Percentiles rank a stretch among this genome's conserved stretches.
phyloP scores from a whole-genome alignment of 2,797 vertebrate species.

The Furcifer pardalis region DNA sequence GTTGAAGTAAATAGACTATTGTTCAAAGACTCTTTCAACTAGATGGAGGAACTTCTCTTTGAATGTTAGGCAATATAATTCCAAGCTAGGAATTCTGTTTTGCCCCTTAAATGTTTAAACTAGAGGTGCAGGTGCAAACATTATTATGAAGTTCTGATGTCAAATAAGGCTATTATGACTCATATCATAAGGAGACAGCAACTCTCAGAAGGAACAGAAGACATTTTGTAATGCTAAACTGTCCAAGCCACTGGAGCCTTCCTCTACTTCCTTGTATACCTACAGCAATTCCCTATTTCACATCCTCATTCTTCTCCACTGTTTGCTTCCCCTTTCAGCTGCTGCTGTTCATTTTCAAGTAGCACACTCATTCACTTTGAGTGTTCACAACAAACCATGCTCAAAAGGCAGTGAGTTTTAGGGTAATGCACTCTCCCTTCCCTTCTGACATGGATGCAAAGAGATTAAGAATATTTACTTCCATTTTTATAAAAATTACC shows the following conservation, averaged over 20 bases:
- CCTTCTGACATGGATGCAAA: not conserved
- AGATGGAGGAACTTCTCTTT: too few relatives aligned
- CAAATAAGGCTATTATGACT: too few relatives aligned
- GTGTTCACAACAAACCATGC: not conserved
- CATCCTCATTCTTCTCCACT: not conserved
- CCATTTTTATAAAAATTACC: not conserved
- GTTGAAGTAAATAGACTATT: not conserved
- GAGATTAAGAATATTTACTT: not conserved
- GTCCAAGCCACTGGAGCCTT: not conserved
- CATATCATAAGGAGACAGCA: too few relatives aligned
- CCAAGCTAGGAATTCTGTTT: too few relatives aligned
- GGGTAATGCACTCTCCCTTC: not conserved
- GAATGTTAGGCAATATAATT: too few relatives aligned
- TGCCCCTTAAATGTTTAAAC: too few relatives aligned
- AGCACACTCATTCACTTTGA: not conserved
- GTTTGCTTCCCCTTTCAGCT: not conserved
- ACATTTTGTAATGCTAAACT: not conserved
- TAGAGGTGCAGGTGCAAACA: too few relatives aligned
- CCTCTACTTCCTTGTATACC: not conserved
- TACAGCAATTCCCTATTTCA: too few relatives aligned
- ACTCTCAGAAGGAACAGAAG: not conserved
- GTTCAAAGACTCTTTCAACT: too few relatives aligned
- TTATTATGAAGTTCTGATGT: too few relatives aligned
- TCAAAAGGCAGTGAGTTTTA: not conserved
- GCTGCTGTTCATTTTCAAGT: not conserved